A percentile compares a stretch with the other conserved stretches of the same genome.
These are phyloP conservation scores for Probaryconus sp. DNA, from an alignment of 1,140 invertebrate species.

Conservation along the genomic window DNA sequence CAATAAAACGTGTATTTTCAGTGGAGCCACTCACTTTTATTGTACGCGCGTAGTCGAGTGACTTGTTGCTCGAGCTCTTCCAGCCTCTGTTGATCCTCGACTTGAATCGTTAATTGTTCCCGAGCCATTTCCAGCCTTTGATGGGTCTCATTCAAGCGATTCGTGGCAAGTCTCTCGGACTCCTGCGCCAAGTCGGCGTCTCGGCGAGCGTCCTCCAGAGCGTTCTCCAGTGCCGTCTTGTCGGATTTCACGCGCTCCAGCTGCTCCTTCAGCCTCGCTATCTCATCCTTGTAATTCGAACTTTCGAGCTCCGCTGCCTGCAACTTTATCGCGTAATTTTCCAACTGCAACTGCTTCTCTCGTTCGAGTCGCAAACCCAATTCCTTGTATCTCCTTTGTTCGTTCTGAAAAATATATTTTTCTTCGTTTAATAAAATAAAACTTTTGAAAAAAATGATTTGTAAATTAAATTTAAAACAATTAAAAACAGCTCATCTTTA, in stretches of 20 bases:
- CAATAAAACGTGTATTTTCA: too few relatives aligned
- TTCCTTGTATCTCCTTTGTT: slow-evolving; percentile 91
- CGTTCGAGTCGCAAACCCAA: slow-evolving; percentile 88
- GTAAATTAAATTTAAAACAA: not conserved
- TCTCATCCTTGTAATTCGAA: slow-evolving; percentile 87
- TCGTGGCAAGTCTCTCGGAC: slow-evolving; percentile 75
- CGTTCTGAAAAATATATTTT: slow-evolving; percentile 79
- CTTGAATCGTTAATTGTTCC: slow-evolving; percentile 73
- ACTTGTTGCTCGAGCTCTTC: slow-evolving; percentile 86
- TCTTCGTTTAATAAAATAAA: not conserved
- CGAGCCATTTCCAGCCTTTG: slow-evolving; percentile 74
- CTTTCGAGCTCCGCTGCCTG: slow-evolving; percentile 89
- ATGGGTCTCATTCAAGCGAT: slow-evolving; percentile 77
- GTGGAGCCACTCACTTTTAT: slow-evolving; percentile 83
- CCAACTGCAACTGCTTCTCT: slow-evolving; percentile 91
- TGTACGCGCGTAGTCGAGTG: slow-evolving; percentile 83
- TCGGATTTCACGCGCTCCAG: slow-evolving; percentile 81
- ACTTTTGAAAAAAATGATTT: not conserved
- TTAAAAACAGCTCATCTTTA: too few relatives aligned
- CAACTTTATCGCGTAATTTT: slow-evolving; percentile 90
- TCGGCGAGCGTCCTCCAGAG: slow-evolving; percentile 78
- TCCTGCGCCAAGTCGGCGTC: slow-evolving; percentile 72
- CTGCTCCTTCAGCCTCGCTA: slow-evolving; percentile 78
- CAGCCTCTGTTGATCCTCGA: slow-evolving; percentile 83
- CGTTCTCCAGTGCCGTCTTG: slow-evolving; percentile 79